Evolutionary conservation across 2,888 invertebrate genomes (phyloP).

Genomic region (Arge pagana): DNA sequence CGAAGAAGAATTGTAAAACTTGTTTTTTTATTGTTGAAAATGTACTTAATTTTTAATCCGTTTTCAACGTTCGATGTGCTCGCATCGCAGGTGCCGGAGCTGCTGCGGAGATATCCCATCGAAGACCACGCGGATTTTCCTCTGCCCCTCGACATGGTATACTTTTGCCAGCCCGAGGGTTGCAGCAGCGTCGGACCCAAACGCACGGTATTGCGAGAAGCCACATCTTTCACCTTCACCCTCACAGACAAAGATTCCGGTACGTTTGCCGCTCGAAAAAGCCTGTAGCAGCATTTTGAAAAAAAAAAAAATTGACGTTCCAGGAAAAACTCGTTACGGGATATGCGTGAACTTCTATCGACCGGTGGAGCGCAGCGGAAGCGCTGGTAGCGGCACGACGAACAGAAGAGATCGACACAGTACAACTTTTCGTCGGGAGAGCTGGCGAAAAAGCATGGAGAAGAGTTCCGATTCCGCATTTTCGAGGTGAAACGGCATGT

Average conservation of each 20-base stretch:
- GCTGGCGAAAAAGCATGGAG: conserved; percentile 91
- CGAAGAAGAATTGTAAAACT: too few species aligned
- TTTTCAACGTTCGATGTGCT: not conserved
- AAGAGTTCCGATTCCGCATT: conserved; percentile 91
- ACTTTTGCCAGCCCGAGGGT: conserved; percentile 99
- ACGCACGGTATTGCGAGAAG: conserved; percentile 82
- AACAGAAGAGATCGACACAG: conserved; percentile 61
- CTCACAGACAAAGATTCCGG: conserved; percentile 99
- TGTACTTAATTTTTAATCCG: too few species aligned
- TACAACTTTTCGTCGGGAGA: conserved; percentile 75
- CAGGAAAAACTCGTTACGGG: conserved; percentile 88
- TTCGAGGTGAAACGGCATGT: conserved; percentile 73
- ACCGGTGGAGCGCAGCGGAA: conserved; percentile 76
- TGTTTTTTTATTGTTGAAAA: too few species aligned
- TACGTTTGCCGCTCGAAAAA: conserved; percentile 44
- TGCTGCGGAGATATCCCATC: conserved; percentile 92
- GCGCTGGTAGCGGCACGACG: conserved; percentile 43
- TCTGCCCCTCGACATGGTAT: conserved; percentile 96
- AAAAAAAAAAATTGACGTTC: conserved; percentile 10
- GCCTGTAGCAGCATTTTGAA: not conserved
- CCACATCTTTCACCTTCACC: conserved; percentile 96
- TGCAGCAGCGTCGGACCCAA: conserved; percentile 91
- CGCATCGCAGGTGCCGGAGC: conserved; percentile 84
- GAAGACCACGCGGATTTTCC: conserved; percentile 97
- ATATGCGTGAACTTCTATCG: conserved; percentile 99